phyloP scores from a whole-genome alignment of 2,888 invertebrate species.

The Apocheima hispidaria region DNA sequence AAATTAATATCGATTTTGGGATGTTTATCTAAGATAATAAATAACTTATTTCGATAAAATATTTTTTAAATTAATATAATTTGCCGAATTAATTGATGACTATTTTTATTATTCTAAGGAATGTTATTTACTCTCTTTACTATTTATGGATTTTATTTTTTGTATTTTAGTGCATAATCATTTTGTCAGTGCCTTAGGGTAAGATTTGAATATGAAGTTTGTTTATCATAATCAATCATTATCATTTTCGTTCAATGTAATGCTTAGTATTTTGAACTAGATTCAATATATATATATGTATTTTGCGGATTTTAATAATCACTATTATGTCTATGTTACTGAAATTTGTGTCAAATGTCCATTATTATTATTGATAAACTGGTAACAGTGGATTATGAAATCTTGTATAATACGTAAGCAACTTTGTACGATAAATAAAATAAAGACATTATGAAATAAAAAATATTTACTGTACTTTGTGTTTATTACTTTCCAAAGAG shows the following conservation, averaged over 20 bases:
- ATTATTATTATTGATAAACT: constrained; percentile 29
- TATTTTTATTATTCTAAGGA: constrained; percentile 75
- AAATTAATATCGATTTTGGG: constrained; percentile 38
- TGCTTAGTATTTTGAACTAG: constrained; percentile 38
- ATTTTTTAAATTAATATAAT: constrained; percentile 51
- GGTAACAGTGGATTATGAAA: constrained; percentile 50
- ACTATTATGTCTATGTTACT: constrained; percentile 45
- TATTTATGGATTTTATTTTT: constrained; percentile 71
- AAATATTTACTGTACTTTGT: constrained; percentile 47
- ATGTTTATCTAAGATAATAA: constrained; percentile 33
- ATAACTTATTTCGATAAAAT: constrained; percentile 39
- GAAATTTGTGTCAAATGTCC: constrained; percentile 77
- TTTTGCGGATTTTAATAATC: constrained; percentile 43
- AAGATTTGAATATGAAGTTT: constrained; percentile 64
- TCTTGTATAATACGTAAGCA: constrained; percentile 74
- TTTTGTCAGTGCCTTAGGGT: constrained; percentile 84
- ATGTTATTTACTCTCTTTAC: constrained; percentile 79
- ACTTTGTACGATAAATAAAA: constrained; percentile 81
- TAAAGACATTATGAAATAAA: constrained; percentile 84
- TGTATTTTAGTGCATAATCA: constrained; percentile 67
- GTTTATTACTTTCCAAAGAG: background rate
- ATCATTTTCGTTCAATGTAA: constrained; percentile 54
- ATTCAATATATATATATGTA: constrained; percentile 47
- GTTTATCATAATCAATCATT: constrained; percentile 51
- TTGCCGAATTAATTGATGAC: constrained; percentile 70